Evolutionary conservation across 2,113 vertebrate genomes (phyloP).

Genomic region (Corvus cornix): DNA sequence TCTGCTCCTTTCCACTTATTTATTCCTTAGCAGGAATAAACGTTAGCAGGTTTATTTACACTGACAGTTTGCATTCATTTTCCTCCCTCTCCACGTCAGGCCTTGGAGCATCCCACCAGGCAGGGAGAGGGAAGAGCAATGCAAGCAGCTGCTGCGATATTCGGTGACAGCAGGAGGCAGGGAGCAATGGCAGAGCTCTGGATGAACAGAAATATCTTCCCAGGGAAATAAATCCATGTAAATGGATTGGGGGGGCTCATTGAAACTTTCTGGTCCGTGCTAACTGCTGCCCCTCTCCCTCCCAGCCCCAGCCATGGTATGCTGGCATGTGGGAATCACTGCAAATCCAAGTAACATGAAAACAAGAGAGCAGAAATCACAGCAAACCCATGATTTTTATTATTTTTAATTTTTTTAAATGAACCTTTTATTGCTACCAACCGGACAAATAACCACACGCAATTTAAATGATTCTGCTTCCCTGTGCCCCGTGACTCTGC

Average conservation of each 20-base stretch:
- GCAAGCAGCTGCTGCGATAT: background rate
- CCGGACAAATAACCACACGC: background rate
- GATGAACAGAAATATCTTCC: background rate
- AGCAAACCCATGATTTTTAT: rapidly evolving
- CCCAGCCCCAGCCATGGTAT: background rate
- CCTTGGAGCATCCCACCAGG: background rate
- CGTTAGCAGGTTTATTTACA: background rate
- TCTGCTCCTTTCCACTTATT: background rate
- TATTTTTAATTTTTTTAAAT: background rate
- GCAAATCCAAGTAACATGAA: background rate
- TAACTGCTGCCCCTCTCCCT: background rate
- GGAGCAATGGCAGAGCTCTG: background rate
- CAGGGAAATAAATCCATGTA: background rate
- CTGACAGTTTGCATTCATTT: background rate
- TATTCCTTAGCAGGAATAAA: background rate
- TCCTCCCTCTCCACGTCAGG: background rate
- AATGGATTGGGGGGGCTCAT: background rate
- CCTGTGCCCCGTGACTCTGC: background rate
- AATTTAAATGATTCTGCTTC: background rate
- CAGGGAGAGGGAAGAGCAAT: background rate
- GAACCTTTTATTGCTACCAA: background rate
- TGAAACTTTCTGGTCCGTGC: background rate
- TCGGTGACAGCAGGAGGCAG: background rate
- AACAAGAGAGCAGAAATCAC: background rate
- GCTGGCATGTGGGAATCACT: background rate